Evolutionary conservation across 2,113 vertebrate species (phyloP).

Genomic region (Perca schrenkii): DNA sequence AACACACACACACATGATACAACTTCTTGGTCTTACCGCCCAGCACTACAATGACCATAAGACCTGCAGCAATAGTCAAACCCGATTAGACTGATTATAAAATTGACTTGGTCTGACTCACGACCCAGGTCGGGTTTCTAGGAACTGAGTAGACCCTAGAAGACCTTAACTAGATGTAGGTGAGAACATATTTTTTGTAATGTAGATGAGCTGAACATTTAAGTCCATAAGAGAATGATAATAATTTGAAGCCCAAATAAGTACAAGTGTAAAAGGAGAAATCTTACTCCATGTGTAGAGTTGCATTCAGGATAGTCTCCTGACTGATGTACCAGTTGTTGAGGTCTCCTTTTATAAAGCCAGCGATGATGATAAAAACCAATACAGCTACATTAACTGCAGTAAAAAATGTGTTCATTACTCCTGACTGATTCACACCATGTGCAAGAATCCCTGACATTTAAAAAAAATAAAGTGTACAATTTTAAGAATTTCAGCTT

Average conservation of each 20-base stretch:
- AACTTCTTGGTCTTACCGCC: too few species aligned
- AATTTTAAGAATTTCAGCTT: neutral
- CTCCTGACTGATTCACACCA: slow-evolving; percentile 53
- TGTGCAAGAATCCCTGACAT: slow-evolving; percentile 49
- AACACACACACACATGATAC: too few species aligned
- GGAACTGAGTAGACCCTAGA: too few species aligned
- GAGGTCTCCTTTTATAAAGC: slow-evolving; percentile 51
- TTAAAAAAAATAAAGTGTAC: neutral
- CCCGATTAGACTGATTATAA: too few species aligned
- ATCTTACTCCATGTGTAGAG: slow-evolving; percentile 29
- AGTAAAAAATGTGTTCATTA: slow-evolving; percentile 54
- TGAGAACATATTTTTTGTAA: too few species aligned
- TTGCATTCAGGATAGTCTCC: slow-evolving; percentile 28
- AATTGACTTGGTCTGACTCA: too few species aligned
- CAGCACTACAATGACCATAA: too few species aligned
- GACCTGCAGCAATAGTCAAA: too few species aligned
- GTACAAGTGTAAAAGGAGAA: neutral
- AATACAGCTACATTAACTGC: slow-evolving; percentile 48
- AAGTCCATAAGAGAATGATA: too few species aligned
- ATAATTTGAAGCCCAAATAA: neutral
- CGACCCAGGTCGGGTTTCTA: too few species aligned
- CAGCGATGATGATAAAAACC: slow-evolving; percentile 54
- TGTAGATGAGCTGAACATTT: neutral
- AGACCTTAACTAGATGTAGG: too few species aligned
- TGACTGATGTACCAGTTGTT: slow-evolving; percentile 43